These are phyloP conservation scores for Pseudopipra pipra DNA, from an alignment of 2,113 vertebrate genomes.

Conservation along the genomic window DNA sequence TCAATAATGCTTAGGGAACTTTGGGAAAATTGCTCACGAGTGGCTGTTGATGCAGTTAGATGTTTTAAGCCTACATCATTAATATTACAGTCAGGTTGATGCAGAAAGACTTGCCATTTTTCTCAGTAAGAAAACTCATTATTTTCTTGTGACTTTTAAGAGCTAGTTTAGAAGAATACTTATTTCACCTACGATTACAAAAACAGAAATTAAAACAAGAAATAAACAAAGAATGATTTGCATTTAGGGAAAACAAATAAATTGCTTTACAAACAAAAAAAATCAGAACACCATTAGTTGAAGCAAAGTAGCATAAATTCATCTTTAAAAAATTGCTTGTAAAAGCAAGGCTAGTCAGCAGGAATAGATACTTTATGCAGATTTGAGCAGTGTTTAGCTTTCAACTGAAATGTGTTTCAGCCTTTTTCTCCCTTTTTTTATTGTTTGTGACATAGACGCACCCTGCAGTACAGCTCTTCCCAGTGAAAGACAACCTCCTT, in stretches of 20 bases:
- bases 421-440: neutral
- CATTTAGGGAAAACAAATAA: neutral
- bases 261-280: neutral
- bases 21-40: conserved; percentile 71
- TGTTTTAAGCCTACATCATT: conserved; percentile 69
- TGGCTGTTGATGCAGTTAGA: conserved; percentile 74
- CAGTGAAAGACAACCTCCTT: neutral
- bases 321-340: neutral
- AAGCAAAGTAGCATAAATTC: neutral
- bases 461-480: conserved; percentile 17
- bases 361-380: conserved; percentile 10
- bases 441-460: neutral
- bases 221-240: conserved; percentile 2
- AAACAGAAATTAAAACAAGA: conserved; percentile 28
- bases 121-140: conserved; percentile 61
- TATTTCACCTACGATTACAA: conserved; percentile 1
- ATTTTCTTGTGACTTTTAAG: conserved; percentile 39
- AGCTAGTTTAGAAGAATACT: conserved; percentile 16
- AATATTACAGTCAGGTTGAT: conserved; percentile 62
- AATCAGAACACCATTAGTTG: neutral
- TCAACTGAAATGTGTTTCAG: neutral
- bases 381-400: neutral
- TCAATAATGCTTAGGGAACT: conserved; percentile 76
- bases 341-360: neutral
- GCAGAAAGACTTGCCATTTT: conserved; percentile 58